Conservation (phyloP, 2,797 vertebrate genomes). For the Myripristis murdjan region DNA sequence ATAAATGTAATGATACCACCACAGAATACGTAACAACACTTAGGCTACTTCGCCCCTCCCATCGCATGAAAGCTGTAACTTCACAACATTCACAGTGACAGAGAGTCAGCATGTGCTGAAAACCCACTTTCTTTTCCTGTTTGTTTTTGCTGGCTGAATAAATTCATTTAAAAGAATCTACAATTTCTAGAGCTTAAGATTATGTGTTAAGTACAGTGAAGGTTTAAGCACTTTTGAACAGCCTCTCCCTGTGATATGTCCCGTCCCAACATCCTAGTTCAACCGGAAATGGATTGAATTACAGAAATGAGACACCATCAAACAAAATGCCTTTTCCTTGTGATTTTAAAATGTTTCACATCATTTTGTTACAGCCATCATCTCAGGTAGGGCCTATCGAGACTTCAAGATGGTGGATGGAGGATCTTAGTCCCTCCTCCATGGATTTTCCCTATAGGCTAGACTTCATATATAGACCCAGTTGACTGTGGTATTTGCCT, state of each 20-base stretch:
- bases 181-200: neutral
- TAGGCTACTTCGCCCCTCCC: no score
- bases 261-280: no score
- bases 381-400: no score
- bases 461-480: constrained; percentile 37
- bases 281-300: no score
- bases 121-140: neutral
- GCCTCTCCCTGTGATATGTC: no score
- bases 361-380: no score
- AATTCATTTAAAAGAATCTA: neutral
- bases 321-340: neutral
- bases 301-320: no score
- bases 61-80: neutral
- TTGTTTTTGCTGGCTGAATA: neutral
- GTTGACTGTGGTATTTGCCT: constrained; percentile 82
- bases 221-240: neutral
- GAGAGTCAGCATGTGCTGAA: neutral
- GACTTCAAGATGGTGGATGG: no score
- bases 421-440: constrained; percentile 1
- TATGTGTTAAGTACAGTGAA: neutral
- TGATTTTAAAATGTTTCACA: no score
- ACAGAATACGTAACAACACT: no score
- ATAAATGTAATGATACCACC: no score
- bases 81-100: neutral
- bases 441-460: constrained; percentile 1